phyloP scores from a whole-genome alignment of 1,140 invertebrate genomes.

The Halictus rubicundus region DNA sequence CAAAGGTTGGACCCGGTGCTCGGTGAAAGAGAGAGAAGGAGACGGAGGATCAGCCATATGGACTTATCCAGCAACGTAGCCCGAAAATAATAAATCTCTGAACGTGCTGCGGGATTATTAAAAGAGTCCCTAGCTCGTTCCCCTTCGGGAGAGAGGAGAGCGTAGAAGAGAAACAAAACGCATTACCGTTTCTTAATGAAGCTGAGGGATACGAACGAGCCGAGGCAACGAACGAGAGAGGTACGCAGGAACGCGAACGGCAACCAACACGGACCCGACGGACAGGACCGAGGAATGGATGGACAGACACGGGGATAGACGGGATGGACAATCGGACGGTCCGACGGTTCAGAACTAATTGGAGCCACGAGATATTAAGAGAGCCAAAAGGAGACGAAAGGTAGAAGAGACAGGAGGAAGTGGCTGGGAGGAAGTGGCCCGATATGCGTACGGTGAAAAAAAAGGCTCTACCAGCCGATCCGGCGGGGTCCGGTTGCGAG shows the following conservation, averaged over 20 bases:
- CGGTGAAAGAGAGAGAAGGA: conserved; percentile 37
- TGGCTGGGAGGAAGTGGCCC: conserved; percentile 19
- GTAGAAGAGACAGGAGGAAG: conserved; percentile 33
- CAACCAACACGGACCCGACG: conserved; percentile 34
- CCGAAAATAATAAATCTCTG: conserved; percentile 81
- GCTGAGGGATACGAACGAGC: conserved; percentile 73
- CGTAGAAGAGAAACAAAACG: conserved; percentile 78
- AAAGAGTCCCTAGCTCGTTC: conserved; percentile 74
- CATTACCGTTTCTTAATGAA: conserved; percentile 81
- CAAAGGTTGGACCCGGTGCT: neutral
- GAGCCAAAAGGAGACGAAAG: conserved; percentile 49
- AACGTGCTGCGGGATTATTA: conserved; percentile 78
- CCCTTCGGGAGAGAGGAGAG: conserved; percentile 61
- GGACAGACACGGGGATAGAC: conserved; percentile 24
- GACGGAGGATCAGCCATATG: conserved; percentile 68
- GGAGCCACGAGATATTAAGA: conserved; percentile 75
- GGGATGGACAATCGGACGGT: conserved; percentile 58
- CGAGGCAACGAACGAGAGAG: conserved; percentile 63
- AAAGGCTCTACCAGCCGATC: neutral
- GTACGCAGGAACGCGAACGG: conserved; percentile 50
- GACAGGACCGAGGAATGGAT: conserved; percentile 48
- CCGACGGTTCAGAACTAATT: conserved; percentile 74
- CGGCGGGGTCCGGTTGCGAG: conserved; percentile 25
- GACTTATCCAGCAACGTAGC: conserved; percentile 75
- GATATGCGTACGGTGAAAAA: conserved; percentile 23